A percentile compares a stretch with the other conserved stretches of the same genome.
phyloP scores from a whole-genome alignment of 2,888 invertebrate species.

The Bellardia pandia region DNA sequence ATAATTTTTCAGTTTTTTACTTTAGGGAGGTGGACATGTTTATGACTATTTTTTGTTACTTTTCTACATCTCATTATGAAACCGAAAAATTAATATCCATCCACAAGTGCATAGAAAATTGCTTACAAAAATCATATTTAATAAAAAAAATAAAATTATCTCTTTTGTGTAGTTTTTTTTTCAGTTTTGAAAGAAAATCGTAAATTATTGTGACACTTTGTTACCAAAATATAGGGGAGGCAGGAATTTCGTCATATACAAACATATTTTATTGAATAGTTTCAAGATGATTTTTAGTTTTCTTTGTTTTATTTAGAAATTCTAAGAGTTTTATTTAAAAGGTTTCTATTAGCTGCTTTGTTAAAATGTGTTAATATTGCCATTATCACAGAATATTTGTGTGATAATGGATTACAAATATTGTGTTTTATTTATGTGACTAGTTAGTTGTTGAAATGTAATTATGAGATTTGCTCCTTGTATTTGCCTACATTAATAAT shows the following conservation, averaged over 20 bases:
- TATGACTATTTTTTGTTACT: constrained; percentile 37
- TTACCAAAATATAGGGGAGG: constrained; percentile 55
- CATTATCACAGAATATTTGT: too few species aligned
- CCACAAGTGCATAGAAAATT: constrained; percentile 14
- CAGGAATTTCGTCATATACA: constrained; percentile 16
- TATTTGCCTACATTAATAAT: too few species aligned
- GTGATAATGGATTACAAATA: too few species aligned
- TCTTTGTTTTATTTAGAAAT: not conserved
- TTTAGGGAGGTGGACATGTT: constrained; percentile 58
- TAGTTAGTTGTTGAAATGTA: too few species aligned
- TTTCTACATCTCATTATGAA: constrained; percentile 29
- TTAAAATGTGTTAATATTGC: too few species aligned
- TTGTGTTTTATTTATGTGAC: too few species aligned
- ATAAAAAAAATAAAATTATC: not conserved
- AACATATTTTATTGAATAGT: constrained; percentile 18
- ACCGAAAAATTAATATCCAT: constrained; percentile 2
- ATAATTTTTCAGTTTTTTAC: not conserved
- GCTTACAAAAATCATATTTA: not conserved
- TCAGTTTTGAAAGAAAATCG: not conserved
- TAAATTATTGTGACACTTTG: constrained; percentile 50
- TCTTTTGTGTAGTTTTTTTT: not conserved
- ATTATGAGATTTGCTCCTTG: too few species aligned
- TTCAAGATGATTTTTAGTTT: constrained; percentile 12
- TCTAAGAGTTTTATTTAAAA: not conserved
- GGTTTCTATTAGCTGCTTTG: too few species aligned